Percentiles rank a stretch among this genome's conserved stretches.
Evolutionary conservation across 2,797 vertebrate species (phyloP).

Genomic region (Epinephelus awoara): DNA sequence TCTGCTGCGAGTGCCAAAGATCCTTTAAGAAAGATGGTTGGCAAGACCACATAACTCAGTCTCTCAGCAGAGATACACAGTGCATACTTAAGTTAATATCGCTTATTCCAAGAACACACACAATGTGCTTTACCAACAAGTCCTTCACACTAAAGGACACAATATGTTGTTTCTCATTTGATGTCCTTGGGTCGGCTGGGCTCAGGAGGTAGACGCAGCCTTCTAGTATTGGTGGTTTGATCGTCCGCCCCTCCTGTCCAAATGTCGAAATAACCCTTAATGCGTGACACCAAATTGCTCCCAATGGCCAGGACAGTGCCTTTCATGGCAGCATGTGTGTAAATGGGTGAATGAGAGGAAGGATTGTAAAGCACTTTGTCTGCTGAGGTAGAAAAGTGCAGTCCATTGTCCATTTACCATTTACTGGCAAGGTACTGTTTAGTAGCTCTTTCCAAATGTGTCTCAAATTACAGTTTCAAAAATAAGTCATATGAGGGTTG

Average conservation of each 20-base stretch:
- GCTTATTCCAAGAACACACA: constrained; percentile 3
- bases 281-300: not conserved
- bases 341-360: not conserved
- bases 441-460: not conserved
- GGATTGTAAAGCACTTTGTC: not conserved
- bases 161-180: constrained; percentile 1
- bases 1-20: constrained; percentile 40
- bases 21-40: constrained; percentile 38
- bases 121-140: not conserved
- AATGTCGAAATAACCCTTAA: not conserved
- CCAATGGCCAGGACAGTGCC: not conserved
- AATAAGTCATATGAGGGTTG: not conserved
- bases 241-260: not conserved
- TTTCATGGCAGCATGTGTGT: not conserved
- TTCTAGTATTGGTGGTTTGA: not conserved
- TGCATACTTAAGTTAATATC: constrained; percentile 16
- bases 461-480: not conserved
- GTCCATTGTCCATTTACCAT: not conserved
- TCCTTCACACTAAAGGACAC: not conserved
- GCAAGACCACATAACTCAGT: constrained; percentile 15
- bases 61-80: not conserved
- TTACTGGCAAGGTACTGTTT: not conserved
- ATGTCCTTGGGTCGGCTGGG: not conserved
- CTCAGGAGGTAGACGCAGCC: not conserved
- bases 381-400: not conserved